These are phyloP conservation scores for Mamestra brassicae DNA, from an alignment of 2,888 invertebrate species.

Conservation along the genomic window DNA sequence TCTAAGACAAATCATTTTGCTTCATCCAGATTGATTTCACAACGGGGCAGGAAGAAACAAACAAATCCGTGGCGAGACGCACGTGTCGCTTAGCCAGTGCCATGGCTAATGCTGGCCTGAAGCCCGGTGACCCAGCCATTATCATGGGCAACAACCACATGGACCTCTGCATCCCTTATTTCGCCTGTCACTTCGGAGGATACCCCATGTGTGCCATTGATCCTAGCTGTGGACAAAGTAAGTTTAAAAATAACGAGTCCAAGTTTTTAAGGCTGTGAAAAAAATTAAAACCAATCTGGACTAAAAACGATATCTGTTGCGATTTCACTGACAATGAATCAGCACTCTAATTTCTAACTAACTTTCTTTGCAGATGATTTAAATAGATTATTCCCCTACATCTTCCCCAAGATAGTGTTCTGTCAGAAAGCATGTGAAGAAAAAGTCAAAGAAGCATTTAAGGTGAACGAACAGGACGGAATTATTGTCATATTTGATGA, in stretches of 20 bases:
- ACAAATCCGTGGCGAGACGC: conserved; percentile 73
- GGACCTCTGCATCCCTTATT: conserved; percentile 75
- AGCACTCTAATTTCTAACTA: neutral
- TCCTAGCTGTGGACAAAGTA: conserved; percentile 66
- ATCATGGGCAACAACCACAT: conserved; percentile 74
- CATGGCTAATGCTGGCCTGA: conserved; percentile 71
- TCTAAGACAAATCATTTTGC: neutral
- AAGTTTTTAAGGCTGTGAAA: too few species aligned
- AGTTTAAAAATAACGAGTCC: conserved; percentile 19
- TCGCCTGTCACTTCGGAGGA: conserved; percentile 74
- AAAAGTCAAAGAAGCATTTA: conserved; percentile 67
- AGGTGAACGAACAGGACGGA: conserved; percentile 53
- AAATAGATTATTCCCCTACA: conserved; percentile 57
- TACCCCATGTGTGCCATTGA: conserved; percentile 73
- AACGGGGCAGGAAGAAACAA: conserved; percentile 70
- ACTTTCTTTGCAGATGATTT: conserved; percentile 64
- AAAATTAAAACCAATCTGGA: too few species aligned
- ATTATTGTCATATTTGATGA: conserved; percentile 74
- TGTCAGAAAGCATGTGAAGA: conserved; percentile 70
- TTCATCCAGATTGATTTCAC: conserved; percentile 71
- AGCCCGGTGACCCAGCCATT: conserved; percentile 72
- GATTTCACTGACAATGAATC: too few species aligned
- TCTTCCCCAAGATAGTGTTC: conserved; percentile 75
- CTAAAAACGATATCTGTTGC: too few species aligned
- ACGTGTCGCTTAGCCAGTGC: conserved; percentile 72